Conservation (phyloP, 1,140 invertebrate genomes). For the Cecropterus lyciades region DNA sequence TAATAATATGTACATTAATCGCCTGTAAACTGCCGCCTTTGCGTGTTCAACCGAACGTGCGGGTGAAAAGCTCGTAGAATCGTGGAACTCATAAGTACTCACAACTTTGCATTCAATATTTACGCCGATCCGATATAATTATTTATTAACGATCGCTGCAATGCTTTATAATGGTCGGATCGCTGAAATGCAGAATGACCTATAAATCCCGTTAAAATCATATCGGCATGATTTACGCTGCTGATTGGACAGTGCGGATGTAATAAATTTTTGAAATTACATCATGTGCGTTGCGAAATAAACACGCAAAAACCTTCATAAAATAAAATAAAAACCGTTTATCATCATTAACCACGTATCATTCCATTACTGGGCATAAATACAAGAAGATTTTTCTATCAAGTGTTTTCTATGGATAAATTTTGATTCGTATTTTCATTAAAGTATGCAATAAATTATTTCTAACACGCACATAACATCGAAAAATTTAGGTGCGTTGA, state of each 20-base stretch:
- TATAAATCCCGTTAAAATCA: conserved; percentile 33
- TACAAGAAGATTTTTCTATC: no score
- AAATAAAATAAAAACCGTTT: not conserved
- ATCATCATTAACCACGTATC: no score
- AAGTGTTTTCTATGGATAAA: no score
- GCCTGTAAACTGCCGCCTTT: no score
- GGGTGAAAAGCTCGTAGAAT: not conserved
- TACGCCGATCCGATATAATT: conserved; percentile 15
- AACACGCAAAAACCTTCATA: conserved; percentile 13
- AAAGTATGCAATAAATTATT: no score
- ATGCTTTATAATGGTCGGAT: conserved; percentile 7
- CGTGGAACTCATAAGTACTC: not conserved
- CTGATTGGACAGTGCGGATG: conserved; percentile 31
- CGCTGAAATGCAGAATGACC: conserved; percentile 26
- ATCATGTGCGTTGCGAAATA: conserved; percentile 10
- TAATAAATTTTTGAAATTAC: conserved; percentile 29
- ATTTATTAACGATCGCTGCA: conserved; percentile 14
- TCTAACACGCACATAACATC: no score
- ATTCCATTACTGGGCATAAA: no score
- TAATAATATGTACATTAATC: no score
- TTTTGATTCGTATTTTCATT: no score
- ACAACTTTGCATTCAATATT: conserved; percentile 9
- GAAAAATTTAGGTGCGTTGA: no score
- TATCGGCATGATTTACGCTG: conserved; percentile 30
- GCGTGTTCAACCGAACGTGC: not conserved